Base-by-base conservation (phyloP, 1,140 invertebrate genomes). In the Lysiphlebus fabarum region DNA sequence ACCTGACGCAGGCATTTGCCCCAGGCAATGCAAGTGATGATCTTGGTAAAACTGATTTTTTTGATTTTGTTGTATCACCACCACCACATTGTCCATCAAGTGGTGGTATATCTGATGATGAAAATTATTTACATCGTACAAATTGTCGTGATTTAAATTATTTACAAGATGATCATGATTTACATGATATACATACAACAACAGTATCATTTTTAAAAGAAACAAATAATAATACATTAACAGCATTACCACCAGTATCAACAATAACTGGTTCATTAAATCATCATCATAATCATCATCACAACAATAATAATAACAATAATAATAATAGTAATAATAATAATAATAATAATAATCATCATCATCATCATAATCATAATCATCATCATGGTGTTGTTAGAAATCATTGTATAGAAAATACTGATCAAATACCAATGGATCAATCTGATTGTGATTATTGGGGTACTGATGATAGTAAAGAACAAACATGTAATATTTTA, bases 21-120 rank as follows among this genome's bases (percentile, higher is more conserved):
- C 6, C 74, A 60, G 66, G 67, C 11, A 65, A 63, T 34, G 56
- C 85, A 68, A 82, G 83, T 73, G 84, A 89, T 75, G 86, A 89
- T 68, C 78, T 88, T 62, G 82, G 84, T 14, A 91, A 91, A 74
- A 88, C 88, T 50, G 90, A 92, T 75, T 92, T 91, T 80, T 92
- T 91, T 78, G 90, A 92, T 72, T 90, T 92, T 75, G 89, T 91
- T 43, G 88, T 89, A n/a, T 87, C 87, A 6, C 87, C 89, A 54
- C 66, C 87, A 83, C 74, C 82, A 71, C 73, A 86, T 76, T 74
- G 85, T 82, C 70, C 80, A 74, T 44, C 61, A 47, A 61, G 38
- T 53, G 63, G 63, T 14, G 45, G 60, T 26, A 67, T 76, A 6
- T 71, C 71, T 53, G 75, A 78, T 60, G 76, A 77, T 36, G 77